Percentiles rank a stretch among this genome's conserved stretches.
Evolutionary conservation across 1,140 invertebrate species (phyloP).

Genomic region (Bombus pascuorum): DNA sequence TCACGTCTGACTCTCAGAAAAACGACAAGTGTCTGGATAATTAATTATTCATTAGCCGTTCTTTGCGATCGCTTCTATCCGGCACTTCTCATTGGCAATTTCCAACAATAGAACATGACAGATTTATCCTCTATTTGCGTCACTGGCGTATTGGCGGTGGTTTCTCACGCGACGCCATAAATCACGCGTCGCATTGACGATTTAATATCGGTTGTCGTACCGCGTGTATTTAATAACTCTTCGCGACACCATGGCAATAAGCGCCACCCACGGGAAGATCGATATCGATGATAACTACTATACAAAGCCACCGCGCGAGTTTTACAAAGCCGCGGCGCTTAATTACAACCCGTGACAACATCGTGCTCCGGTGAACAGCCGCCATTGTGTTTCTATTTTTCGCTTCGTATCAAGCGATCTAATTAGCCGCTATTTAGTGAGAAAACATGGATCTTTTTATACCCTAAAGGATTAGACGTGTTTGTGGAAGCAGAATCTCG

Average conservation of each 20-base stretch:
- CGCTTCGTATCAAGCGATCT: slow-evolving; percentile 4
- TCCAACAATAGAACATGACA: neutral
- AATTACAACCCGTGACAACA: neutral
- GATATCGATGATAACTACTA: neutral
- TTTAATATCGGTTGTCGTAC: slow-evolving; percentile 17
- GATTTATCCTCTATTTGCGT: neutral
- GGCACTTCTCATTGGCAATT: neutral
- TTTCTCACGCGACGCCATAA: slow-evolving; percentile 20
- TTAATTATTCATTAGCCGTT: neutral
- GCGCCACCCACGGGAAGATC: slow-evolving; percentile 8
- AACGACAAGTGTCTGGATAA: neutral
- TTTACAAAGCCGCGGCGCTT: neutral
- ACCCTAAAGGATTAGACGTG: slow-evolving; percentile 13
- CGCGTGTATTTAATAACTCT: slow-evolving; percentile 18
- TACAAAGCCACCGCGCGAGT: neutral
- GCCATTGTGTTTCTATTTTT: neutral
- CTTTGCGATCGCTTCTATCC: neutral
- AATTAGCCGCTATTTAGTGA: slow-evolving; percentile 35
- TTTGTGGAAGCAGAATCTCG: neutral
- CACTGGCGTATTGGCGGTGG: too few species aligned
- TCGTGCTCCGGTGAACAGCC: neutral
- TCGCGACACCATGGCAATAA: neutral
- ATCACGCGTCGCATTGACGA: slow-evolving; percentile 16
- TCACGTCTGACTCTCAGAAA: too few species aligned
- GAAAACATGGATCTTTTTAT: slow-evolving; percentile 24